Conservation (phyloP, 2,797 vertebrate genomes). For the Falco naumanni region DNA sequence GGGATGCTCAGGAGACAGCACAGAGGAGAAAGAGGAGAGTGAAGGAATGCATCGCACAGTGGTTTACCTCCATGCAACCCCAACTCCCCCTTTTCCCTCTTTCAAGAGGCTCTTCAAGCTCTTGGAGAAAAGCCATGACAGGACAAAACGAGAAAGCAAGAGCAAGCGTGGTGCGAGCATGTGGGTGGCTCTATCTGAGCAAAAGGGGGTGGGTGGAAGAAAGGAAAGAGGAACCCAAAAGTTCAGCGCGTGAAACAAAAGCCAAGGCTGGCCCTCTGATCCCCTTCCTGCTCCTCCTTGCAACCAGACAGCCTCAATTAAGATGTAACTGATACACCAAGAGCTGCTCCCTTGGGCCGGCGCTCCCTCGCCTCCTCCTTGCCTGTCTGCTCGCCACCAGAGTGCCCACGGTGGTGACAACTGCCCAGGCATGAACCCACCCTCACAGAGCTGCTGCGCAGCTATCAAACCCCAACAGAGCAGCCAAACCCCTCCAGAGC, state of each 20-base stretch:
- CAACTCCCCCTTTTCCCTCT: slow-evolving; percentile 9
- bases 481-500: neutral
- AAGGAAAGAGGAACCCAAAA: neutral
- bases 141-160: slow-evolving; percentile 59
- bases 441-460: neutral
- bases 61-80: slow-evolving; percentile 16
- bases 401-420: neutral
- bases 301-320: slow-evolving; percentile 25
- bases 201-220: neutral
- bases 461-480: neutral
- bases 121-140: slow-evolving; percentile 66
- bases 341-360: rapidly evolving
- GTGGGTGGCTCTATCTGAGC: slow-evolving; percentile 8
- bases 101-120: slow-evolving; percentile 58
- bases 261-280: slow-evolving; percentile 1
- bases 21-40: slow-evolving; percentile 1
- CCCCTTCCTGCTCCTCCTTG: slow-evolving; percentile 20
- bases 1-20: neutral
- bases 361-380: neutral
- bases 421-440: neutral
- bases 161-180: rapidly evolving
- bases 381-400: rapidly evolving
- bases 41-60: neutral
- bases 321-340: neutral
- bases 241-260: slow-evolving; percentile 20